These are phyloP conservation scores for cattle (Bos taurus) DNA, from an alignment of 2,113 vertebrate species.

Conservation along the genomic window DNA sequence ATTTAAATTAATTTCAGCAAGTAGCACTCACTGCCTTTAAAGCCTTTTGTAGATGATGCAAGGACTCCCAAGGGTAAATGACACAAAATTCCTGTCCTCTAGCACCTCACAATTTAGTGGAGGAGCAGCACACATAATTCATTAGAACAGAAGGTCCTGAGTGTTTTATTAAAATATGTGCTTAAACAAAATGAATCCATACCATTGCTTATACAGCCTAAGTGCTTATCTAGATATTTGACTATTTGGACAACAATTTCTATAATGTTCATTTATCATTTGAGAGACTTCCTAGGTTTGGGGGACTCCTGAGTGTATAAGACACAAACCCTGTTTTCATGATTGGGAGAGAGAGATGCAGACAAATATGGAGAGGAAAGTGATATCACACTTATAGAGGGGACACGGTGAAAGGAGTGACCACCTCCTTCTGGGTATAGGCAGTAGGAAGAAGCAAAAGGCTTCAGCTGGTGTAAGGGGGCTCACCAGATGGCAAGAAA, in stretches of 20 bases:
- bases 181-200: neutral
- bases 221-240: neutral
- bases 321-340: neutral
- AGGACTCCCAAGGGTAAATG: neutral
- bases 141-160: neutral
- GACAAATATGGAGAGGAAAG: neutral
- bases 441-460: neutral
- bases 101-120: neutral
- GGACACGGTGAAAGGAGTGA: neutral
- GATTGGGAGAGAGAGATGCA: neutral
- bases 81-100: neutral
- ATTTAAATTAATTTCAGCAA: slow-evolving; percentile 21
- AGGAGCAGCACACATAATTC: neutral
- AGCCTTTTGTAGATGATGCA: neutral
- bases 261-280: neutral
- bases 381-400: neutral
- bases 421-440: neutral
- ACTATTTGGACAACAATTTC: neutral
- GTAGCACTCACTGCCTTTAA: neutral
- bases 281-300: neutral
- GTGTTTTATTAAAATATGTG: neutral
- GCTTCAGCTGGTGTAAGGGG: neutral
- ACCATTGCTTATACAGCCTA: neutral
- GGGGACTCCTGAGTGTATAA: neutral
- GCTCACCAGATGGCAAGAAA: neutral